Conservation (phyloP, 1,140 invertebrate genomes). For the Arion vulgaris region DNA sequence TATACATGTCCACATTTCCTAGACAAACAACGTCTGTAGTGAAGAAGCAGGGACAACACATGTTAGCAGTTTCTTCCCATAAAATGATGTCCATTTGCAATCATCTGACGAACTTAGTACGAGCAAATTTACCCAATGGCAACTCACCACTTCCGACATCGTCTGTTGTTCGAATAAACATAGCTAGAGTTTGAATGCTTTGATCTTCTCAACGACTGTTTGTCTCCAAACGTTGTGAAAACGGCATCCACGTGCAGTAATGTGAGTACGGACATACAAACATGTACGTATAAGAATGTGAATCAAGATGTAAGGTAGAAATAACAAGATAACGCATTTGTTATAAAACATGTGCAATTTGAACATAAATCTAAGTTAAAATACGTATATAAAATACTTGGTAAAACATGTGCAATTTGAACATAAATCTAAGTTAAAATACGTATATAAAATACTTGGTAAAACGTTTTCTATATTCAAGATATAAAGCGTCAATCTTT, state of each 20-base stretch:
- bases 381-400: too few species aligned
- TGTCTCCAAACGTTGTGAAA: background rate
- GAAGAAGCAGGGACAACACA: background rate
- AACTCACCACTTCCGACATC: background rate
- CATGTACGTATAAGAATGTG: too few species aligned
- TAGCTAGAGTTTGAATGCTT: background rate
- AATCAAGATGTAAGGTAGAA: too few species aligned
- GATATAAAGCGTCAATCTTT: too few species aligned
- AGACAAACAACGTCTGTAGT: background rate
- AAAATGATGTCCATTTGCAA: background rate
- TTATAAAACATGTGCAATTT: too few species aligned
- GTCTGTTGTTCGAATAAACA: slow-evolving; percentile 1
- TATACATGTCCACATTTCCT: too few species aligned
- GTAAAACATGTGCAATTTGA: too few species aligned
- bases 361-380: too few species aligned
- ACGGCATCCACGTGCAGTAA: background rate
- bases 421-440: too few species aligned
- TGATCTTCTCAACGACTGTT: slow-evolving; percentile 1
- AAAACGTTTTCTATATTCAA: too few species aligned
- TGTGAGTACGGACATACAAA: background rate
- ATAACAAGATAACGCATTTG: too few species aligned
- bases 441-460: too few species aligned
- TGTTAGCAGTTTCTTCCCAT: background rate
- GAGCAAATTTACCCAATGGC: background rate
- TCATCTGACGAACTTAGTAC: background rate